A percentile compares a stretch with the other conserved stretches of the same genome.
Evolutionary conservation across 2,113 vertebrate genomes (phyloP).

Genomic region (Sinocyclocheilus maitianheensis): DNA sequence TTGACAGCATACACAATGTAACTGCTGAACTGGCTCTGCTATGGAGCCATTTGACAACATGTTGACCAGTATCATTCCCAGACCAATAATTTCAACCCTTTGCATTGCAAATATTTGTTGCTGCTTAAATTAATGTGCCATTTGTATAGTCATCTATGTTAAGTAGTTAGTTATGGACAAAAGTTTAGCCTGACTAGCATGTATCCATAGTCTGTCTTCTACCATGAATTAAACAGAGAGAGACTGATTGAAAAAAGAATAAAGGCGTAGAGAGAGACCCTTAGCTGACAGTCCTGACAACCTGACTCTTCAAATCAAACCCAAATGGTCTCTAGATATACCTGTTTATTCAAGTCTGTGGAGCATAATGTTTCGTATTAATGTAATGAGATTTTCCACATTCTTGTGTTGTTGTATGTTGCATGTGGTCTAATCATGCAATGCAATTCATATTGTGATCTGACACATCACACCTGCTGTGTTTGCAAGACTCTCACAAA

Average conservation of each 20-base stretch:
- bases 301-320: constrained; percentile 30
- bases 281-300: constrained; percentile 13
- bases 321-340: background rate
- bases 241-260: background rate
- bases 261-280: background rate
- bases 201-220: background rate
- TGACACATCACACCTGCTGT: background rate
- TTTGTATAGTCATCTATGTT: background rate
- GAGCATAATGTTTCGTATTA: background rate
- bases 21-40: constrained; percentile 19
- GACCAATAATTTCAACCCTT: background rate
- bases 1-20: constrained; percentile 28
- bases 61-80: background rate
- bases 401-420: background rate
- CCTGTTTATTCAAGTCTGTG: background rate
- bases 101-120: background rate
- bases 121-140: background rate
- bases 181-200: background rate
- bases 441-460: background rate
- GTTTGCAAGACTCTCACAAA: background rate
- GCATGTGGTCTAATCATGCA: background rate
- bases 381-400: background rate
- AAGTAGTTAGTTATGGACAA: background rate
- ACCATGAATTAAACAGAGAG: background rate
- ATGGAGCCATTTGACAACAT: background rate